Conservation (phyloP, 2,888 invertebrate genomes). For the Allygus modestus region DNA sequence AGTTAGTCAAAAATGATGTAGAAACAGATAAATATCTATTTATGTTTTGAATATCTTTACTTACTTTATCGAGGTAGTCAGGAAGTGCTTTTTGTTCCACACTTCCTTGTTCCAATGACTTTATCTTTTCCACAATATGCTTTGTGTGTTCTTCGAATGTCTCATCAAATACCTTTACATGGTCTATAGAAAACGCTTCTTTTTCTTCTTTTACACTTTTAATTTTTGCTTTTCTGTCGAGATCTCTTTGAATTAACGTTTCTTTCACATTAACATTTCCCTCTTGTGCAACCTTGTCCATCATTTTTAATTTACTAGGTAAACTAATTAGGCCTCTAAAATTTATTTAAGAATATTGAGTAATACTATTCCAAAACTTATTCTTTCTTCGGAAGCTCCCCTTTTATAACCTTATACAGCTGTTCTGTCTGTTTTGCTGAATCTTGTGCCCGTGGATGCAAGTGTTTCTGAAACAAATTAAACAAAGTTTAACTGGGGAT, state of each 20-base stretch:
- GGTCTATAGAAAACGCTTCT: conserved; percentile 44
- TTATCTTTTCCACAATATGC: conserved; percentile 57
- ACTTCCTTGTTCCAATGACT: conserved; percentile 42
- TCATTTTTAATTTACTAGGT: background rate
- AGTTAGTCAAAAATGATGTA: conserved; percentile 85
- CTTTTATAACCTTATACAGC: conserved; percentile 13
- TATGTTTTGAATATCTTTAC: conserved; percentile 65
- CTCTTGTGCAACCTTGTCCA: conserved; percentile 40
- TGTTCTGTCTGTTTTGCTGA: conserved; percentile 22
- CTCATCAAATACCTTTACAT: conserved; percentile 53
- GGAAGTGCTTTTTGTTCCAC: conserved; percentile 57
- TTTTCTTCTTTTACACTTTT: conserved; percentile 62
- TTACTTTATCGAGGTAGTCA: conserved; percentile 65
- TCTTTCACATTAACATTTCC: conserved; percentile 52
- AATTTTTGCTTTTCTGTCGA: conserved; percentile 58
- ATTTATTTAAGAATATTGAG: background rate
- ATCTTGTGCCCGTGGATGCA: background rate
- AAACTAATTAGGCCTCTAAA: no score
- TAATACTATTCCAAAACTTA: background rate
- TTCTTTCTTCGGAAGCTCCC: conserved; percentile 16
- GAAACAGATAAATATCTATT: conserved; percentile 67
- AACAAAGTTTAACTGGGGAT: no score
- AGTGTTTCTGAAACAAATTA: background rate
- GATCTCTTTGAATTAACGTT: conserved; percentile 59
- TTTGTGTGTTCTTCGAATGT: conserved; percentile 56